Conservation (phyloP, 2,888 invertebrate species). For the Germaria angustata region DNA sequence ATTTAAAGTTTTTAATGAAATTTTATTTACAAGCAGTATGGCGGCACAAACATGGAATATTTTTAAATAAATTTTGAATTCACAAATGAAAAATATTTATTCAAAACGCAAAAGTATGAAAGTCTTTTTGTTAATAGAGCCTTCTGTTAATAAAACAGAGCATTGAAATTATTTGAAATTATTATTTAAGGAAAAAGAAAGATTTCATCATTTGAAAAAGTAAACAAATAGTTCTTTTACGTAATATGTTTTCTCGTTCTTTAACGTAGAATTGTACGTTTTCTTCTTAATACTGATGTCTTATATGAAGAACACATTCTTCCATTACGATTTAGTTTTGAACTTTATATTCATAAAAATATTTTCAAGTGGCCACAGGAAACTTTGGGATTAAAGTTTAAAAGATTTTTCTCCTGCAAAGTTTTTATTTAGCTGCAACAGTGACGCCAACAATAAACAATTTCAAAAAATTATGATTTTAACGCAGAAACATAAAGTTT, state of each 20-base stretch:
- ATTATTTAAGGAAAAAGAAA: too few species aligned
- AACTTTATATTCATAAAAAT: conserved; percentile 27
- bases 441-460: conserved; percentile 31
- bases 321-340: not conserved
- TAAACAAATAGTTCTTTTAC: not conserved
- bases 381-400: conserved; percentile 32
- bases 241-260: not conserved
- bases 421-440: not conserved
- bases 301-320: not conserved
- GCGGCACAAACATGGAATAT: too few species aligned
- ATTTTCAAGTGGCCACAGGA: conserved; percentile 46
- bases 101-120: too few species aligned
- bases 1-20: too few species aligned
- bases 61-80: too few species aligned
- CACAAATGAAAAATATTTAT: too few species aligned
- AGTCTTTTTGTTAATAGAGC: too few species aligned
- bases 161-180: too few species aligned
- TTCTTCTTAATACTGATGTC: not conserved
- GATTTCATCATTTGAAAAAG: not conserved
- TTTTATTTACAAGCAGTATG: too few species aligned
- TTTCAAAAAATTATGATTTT: conserved; percentile 33
- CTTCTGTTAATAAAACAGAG: too few species aligned
- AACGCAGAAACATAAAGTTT: not conserved
- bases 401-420: not conserved
- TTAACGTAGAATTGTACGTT: not conserved